phyloP scores from a whole-genome alignment of 2,113 vertebrate genomes.

The Ellobius talpinus region DNA sequence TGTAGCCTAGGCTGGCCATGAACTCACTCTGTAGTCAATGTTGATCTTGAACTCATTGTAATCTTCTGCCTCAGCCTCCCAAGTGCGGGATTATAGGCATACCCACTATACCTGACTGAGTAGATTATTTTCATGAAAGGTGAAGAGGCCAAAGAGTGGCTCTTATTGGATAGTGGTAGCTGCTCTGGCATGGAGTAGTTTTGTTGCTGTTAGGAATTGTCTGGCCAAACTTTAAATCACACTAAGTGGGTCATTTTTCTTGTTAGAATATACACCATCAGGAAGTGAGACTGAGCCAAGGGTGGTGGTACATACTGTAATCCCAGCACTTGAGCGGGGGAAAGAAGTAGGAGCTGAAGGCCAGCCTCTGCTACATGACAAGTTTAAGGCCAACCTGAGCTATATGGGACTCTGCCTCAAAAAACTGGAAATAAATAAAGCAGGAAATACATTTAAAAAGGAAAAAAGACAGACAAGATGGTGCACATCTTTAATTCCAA shows the following conservation, averaged over 20 bases:
- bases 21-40: not conserved
- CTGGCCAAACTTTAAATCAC: not conserved
- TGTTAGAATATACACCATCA: not conserved
- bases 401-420: not conserved
- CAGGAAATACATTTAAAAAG: not conserved
- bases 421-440: not conserved
- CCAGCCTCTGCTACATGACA: not conserved
- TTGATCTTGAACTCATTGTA: not conserved
- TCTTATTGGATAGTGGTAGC: not conserved
- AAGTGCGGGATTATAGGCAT: not conserved
- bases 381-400: not conserved
- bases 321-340: not conserved
- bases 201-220: not conserved
- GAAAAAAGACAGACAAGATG: not conserved
- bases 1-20: not conserved
- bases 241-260: conserved; percentile 12
- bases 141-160: not conserved
- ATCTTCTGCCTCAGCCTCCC: not conserved
- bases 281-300: not conserved
- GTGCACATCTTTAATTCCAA: not conserved
- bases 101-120: not conserved
- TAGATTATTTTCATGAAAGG: not conserved
- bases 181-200: not conserved
- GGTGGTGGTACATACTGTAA: not conserved
- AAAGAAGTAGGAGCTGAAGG: not conserved